Evolutionary conservation across 37 sponge, comb jelly and placozoan genomes (phyloP).

Genomic region (Geodia barretti): DNA sequence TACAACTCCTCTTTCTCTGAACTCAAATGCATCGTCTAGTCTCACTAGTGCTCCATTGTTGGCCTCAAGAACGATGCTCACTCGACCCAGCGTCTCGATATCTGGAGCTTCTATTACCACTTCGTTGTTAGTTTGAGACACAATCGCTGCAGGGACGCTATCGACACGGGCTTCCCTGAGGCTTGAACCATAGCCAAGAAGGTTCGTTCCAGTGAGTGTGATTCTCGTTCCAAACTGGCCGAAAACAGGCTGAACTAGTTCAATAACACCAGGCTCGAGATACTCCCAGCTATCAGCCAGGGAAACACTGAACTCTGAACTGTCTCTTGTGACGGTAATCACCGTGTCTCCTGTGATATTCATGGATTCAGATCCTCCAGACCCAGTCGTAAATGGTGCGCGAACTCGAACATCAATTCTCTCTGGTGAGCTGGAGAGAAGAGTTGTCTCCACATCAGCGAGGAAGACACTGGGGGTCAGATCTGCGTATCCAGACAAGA

Average conservation of each 20-base stretch:
- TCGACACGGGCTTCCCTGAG: slow-evolving; percentile 16
- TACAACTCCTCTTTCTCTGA: slow-evolving; percentile 37
- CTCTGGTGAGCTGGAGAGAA: not conserved
- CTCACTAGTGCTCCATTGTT: slow-evolving; percentile 56
- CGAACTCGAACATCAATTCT: slow-evolving; percentile 31
- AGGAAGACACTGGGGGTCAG: slow-evolving; percentile 28
- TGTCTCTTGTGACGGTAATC: not conserved
- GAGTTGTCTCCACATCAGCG: slow-evolving; percentile 24
- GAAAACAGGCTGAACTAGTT: slow-evolving; percentile 30
- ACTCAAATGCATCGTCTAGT: slow-evolving; percentile 44
- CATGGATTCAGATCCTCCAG: not conserved
- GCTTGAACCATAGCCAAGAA: slow-evolving; percentile 58
- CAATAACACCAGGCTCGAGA: slow-evolving; percentile 36
- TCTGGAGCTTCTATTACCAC: slow-evolving; percentile 30
- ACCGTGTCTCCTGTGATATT: not conserved
- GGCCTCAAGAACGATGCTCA: slow-evolving; percentile 33
- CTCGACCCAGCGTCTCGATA: not conserved
- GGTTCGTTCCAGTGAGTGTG: slow-evolving; percentile 48
- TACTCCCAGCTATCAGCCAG: slow-evolving; percentile 36
- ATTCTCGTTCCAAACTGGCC: slow-evolving; percentile 72
- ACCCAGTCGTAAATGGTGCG: not conserved
- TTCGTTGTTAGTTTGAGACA: not conserved
- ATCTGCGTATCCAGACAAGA: slow-evolving; percentile 52
- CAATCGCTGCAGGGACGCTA: not conserved
- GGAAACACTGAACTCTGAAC: slow-evolving; percentile 14